Evolutionary conservation across 2,888 invertebrate species (phyloP).

Genomic region (Drosophila robusta): DNA sequence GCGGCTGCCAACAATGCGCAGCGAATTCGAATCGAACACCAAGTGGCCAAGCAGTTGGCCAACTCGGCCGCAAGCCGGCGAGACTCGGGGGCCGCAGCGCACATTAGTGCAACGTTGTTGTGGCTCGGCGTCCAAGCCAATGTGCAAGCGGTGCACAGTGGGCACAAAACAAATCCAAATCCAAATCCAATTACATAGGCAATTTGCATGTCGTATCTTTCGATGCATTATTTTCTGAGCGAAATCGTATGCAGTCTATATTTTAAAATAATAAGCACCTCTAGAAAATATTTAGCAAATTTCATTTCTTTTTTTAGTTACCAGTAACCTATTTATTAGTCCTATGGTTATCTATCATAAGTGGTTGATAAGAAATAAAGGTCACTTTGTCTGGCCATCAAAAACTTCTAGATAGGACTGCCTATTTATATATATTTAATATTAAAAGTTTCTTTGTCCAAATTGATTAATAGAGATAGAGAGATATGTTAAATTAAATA

Average conservation of each 20-base stretch:
- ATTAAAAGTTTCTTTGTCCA: too few species aligned
- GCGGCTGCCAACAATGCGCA: slow-evolving; percentile 47
- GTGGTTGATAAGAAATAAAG: background rate
- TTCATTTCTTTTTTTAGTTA: too few species aligned
- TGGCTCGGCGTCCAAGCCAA: background rate
- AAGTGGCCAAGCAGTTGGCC: slow-evolving; percentile 59
- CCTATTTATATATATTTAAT: too few species aligned
- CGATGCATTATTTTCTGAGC: too few species aligned
- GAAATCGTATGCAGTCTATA: too few species aligned
- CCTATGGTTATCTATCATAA: background rate
- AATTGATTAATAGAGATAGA: too few species aligned
- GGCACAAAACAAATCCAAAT: background rate
- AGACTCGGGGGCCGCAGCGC: slow-evolving; percentile 30
- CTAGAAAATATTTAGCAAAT: too few species aligned
- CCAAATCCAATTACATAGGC: background rate
- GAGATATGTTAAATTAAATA: too few species aligned
- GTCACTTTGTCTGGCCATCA: slow-evolving; percentile 6
- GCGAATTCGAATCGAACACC: slow-evolving; percentile 55
- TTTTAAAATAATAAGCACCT: too few species aligned
- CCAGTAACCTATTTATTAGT: background rate
- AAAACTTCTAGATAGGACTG: background rate
- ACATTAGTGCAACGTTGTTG: slow-evolving; percentile 45
- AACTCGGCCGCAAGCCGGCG: slow-evolving; percentile 32
- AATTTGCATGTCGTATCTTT: too few species aligned
- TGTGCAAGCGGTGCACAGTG: slow-evolving; percentile 30